Conservation (phyloP, 1,140 invertebrate genomes). For the Samia ricini region DNA sequence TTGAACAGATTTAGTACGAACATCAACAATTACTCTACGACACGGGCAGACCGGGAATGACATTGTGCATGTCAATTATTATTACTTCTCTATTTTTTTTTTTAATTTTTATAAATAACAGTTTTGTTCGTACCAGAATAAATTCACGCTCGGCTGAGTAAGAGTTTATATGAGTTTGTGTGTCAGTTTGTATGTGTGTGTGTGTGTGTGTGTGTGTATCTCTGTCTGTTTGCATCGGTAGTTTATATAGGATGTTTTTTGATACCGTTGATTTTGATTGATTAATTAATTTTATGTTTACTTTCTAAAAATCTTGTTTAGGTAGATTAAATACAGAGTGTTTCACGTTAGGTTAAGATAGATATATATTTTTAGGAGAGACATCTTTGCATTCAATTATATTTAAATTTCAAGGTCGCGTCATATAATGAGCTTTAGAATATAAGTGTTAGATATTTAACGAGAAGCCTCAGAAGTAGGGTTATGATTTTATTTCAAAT, state of each 20-base stretch:
- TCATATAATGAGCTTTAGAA: no score
- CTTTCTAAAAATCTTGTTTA: constrained; percentile 43
- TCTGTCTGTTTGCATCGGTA: neutral
- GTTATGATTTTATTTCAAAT: no score
- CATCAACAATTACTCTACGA: neutral
- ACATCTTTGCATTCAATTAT: no score
- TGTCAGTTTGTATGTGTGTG: constrained; percentile 21
- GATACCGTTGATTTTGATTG: constrained; percentile 44
- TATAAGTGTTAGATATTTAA: no score
- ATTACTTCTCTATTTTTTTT: no score
- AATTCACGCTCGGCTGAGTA: constrained; percentile 58
- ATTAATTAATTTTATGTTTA: constrained; percentile 46
- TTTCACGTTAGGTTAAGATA: constrained; percentile 5
- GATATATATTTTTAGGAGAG: no score
- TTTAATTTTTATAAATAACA: constrained; percentile 70
- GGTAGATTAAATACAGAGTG: constrained; percentile 20
- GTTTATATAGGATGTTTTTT: constrained; percentile 55
- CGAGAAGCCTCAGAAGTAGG: no score
- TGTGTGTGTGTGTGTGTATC: constrained; percentile 18
- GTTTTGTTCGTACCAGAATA: constrained; percentile 74
- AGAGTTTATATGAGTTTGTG: constrained; percentile 18
- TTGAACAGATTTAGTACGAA: neutral
- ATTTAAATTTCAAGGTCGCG: no score
- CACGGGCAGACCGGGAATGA: neutral
- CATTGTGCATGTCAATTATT: neutral